Evolutionary conservation across 2,888 invertebrate genomes (phyloP).

Genomic region (Gymnocheta viridis): DNA sequence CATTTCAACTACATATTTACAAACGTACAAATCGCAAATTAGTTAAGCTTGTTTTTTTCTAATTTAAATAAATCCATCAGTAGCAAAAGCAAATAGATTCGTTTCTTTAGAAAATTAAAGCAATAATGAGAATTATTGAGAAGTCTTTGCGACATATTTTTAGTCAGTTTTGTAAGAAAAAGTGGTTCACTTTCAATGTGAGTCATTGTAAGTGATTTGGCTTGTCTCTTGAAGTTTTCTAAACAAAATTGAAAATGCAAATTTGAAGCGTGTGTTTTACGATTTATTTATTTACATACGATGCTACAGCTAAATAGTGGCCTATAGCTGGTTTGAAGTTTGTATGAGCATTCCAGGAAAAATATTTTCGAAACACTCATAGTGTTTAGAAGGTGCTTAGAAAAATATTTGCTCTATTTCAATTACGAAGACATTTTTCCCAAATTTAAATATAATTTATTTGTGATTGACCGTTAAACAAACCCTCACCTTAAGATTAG

Average conservation of each 20-base stretch:
- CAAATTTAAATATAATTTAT: no score
- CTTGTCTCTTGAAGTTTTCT: constrained; percentile 7
- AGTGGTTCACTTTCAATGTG: constrained; percentile 53
- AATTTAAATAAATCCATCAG: background rate
- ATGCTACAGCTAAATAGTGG: background rate
- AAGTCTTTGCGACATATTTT: constrained; percentile 11
- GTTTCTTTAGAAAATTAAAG: constrained; percentile 60
- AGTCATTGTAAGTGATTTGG: constrained; percentile 21
- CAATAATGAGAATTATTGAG: constrained; percentile 61
- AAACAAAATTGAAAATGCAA: constrained; percentile 53
- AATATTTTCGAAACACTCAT: no score
- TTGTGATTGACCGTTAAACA: no score
- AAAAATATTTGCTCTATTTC: no score
- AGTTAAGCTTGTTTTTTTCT: background rate
- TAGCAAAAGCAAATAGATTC: background rate
- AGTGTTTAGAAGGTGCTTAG: no score
- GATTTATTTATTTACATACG: constrained; percentile 24
- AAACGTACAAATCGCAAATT: background rate
- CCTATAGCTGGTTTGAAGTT: background rate
- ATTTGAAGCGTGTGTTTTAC: constrained; percentile 34
- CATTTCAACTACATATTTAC: background rate
- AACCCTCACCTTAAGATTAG: no score
- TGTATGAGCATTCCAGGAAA: no score
- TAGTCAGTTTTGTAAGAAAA: constrained; percentile 16
- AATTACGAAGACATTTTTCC: no score